Percentiles rank a stretch among this genome's conserved stretches.
phyloP scores from a whole-genome alignment of 2,797 vertebrate genomes.

The Sebastes oblongus region DNA sequence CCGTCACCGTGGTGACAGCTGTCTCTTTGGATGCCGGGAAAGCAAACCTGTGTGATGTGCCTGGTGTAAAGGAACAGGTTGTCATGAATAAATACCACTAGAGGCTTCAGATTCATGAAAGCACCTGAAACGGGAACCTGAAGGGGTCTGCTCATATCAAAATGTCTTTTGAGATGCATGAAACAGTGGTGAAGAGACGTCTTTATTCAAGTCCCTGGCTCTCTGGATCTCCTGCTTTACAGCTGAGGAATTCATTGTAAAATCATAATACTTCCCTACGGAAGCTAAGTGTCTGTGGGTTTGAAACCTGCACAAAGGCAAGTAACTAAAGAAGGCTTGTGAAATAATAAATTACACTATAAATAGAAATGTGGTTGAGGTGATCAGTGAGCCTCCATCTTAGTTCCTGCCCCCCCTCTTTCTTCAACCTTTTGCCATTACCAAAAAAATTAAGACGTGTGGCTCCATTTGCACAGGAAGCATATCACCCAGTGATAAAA shows the following conservation, averaged over 20 bases:
- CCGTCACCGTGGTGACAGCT: conserved; percentile 57
- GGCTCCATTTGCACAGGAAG: neutral
- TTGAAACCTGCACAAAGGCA: neutral
- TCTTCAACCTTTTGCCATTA: conserved; percentile 21
- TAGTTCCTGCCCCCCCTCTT: conserved; percentile 4
- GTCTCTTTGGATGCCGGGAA: conserved; percentile 56
- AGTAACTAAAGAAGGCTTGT: neutral
- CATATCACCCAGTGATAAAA: neutral
- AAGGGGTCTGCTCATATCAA: conserved; percentile 43
- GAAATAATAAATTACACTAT: conserved; percentile 17
- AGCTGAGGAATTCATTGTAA: neutral
- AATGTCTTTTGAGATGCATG: conserved; percentile 43
- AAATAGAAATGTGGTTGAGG: neutral
- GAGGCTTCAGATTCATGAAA: conserved; percentile 51
- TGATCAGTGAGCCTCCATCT: conserved; percentile 6
- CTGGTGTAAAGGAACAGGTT: conserved; percentile 50
- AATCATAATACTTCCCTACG: neutral
- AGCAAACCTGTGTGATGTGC: conserved; percentile 57
- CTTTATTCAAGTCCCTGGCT: conserved; percentile 18
- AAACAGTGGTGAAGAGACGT: conserved; percentile 16
- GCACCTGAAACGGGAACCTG: conserved; percentile 39
- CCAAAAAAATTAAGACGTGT: neutral
- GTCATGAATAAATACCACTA: conserved; percentile 59
- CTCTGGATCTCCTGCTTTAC: neutral
- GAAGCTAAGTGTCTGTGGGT: neutral